A percentile compares a stretch with the other conserved stretches of the same genome.
phyloP scores from a whole-genome alignment of 1,140 invertebrate genomes.

The Conus betulinus region DNA sequence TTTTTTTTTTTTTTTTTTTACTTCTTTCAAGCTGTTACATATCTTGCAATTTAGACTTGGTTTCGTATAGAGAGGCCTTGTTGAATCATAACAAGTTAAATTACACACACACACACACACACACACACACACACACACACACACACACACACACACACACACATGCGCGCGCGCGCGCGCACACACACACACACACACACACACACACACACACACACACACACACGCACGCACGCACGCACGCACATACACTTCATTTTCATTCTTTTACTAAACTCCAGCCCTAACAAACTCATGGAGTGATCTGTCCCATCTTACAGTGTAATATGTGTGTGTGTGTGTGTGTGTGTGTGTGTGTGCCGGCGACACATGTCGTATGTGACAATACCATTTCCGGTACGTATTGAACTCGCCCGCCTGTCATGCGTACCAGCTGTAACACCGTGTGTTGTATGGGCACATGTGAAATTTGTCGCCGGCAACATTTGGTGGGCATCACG shows the following conservation, averaged over 20 bases:
- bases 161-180: neutral
- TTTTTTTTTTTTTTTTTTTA: too few species aligned
- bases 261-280: neutral
- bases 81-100: neutral
- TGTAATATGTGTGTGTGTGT: neutral
- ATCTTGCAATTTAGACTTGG: neutral
- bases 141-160: neutral
- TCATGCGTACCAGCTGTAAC: too few species aligned
- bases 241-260: neutral
- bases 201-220: conserved; percentile 20
- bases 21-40: neutral
- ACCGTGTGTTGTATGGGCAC: too few species aligned
- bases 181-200: conserved; percentile 3
- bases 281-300: too few species aligned
- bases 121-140: neutral
- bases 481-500: too few species aligned
- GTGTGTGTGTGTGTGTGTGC: neutral
- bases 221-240: neutral
- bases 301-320: too few species aligned
- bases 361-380: neutral
- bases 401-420: neutral
- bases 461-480: too few species aligned
- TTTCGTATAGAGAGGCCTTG: neutral
- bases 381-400: neutral
- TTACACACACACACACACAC: neutral